A percentile compares a stretch with the other conserved stretches of the same genome.
Evolutionary conservation across 2,888 invertebrate genomes (phyloP).

Genomic region (Acronicta leporina): DNA sequence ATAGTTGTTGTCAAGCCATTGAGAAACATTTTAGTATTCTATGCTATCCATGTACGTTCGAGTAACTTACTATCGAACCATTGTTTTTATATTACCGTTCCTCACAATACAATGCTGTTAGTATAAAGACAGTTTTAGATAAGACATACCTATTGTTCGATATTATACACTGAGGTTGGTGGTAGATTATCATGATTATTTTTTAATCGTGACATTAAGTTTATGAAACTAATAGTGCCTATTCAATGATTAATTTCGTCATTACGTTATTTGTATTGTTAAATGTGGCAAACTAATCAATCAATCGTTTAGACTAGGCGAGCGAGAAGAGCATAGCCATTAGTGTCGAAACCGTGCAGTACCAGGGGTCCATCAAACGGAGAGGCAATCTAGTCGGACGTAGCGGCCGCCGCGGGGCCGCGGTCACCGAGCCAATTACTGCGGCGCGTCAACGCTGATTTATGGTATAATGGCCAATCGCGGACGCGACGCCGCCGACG

Average conservation of each 20-base stretch:
- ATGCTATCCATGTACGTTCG: conserved; percentile 28
- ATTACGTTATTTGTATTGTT: background rate
- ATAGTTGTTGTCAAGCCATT: conserved; percentile 11
- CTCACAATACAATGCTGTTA: conserved; percentile 20
- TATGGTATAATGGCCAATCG: conserved; percentile 82
- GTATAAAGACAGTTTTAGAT: too few relatives aligned
- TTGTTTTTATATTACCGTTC: conserved; percentile 44
- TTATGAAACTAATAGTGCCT: too few relatives aligned
- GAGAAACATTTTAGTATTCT: conserved; percentile 34
- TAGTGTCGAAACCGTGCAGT: conserved; percentile 65
- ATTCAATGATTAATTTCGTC: background rate
- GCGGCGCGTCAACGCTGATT: conserved; percentile 84
- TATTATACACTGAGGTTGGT: too few relatives aligned
- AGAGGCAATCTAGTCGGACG: conserved; percentile 67
- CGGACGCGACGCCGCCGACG: conserved; percentile 69
- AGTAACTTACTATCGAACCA: conserved; percentile 25
- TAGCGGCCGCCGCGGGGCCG: conserved; percentile 51
- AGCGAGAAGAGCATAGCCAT: conserved; percentile 51
- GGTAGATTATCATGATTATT: too few relatives aligned
- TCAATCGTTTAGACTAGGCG: conserved; percentile 37
- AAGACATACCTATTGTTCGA: too few relatives aligned
- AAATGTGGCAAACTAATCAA: conserved; percentile 36
- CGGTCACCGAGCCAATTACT: conserved; percentile 77
- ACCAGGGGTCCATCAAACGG: conserved; percentile 76
- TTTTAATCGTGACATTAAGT: too few relatives aligned